Evolutionary conservation across 2,797 vertebrate genomes (phyloP).

Genomic region (Petrocephalus sullivani): DNA sequence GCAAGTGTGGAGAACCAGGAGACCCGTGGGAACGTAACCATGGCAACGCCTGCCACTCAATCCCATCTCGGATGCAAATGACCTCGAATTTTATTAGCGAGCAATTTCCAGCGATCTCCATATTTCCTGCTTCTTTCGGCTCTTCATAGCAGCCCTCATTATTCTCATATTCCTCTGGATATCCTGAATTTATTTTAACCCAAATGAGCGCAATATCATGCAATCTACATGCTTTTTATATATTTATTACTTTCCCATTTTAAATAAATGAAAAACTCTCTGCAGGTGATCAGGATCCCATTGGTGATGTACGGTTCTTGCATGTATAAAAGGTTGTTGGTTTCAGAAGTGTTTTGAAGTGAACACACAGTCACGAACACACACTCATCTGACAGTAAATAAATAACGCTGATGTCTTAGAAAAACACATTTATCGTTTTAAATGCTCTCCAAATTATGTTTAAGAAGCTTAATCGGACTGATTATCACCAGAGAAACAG

Average conservation of each 20-base stretch:
- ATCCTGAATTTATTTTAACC: constrained; percentile 39
- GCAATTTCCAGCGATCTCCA: constrained; percentile 48
- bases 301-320: constrained; percentile 31
- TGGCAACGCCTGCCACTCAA: constrained; percentile 55
- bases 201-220: constrained; percentile 38
- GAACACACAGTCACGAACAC: background rate
- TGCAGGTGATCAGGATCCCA: constrained; percentile 27
- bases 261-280: constrained; percentile 30
- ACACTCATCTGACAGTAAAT: background rate
- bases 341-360: constrained; percentile 22
- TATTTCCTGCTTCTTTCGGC: constrained; percentile 33
- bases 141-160: constrained; percentile 31
- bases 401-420: background rate
- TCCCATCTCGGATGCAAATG: constrained; percentile 56
- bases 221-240: constrained; percentile 41
- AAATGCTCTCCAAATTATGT: background rate
- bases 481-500: background rate
- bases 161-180: constrained; percentile 40
- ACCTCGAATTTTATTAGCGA: constrained; percentile 56
- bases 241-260: constrained; percentile 28
- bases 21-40: constrained; percentile 54
- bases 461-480: constrained; percentile 1
- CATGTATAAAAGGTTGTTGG: constrained; percentile 24
- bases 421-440: background rate
- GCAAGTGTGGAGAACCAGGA: constrained; percentile 39